Evolutionary conservation across 2,797 vertebrate species (phyloP), one percentile per base, ranked within the genome.

Genomic region (Ambastaia sidthimunki): DNA sequence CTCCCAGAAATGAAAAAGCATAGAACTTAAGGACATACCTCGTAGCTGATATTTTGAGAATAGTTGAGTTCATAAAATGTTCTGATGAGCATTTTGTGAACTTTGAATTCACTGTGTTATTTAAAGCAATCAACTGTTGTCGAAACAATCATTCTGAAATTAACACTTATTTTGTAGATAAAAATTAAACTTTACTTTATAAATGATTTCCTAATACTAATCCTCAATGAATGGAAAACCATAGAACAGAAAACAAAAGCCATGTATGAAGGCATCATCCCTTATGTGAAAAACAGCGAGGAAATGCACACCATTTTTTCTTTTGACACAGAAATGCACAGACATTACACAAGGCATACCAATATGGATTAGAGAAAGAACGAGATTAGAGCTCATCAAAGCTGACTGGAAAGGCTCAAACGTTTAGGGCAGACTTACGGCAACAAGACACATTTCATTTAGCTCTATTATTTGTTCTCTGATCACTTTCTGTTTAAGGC

Each of bases 1-100:
- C 89, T 85, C 91, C 90, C 83, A 76, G 87, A 90, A 82, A 68
- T 55, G 0, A 50, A 4, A 80, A 57, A 25, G 65, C 65, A 70
- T 9, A 13, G 0, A 84, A 89, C 86, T 86, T 88, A 91, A 90
- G 76, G 85, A 60, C 34, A 16, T 59, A n/a, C 74, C 37, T 65
- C 16, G 15, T 13, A 55, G 48, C 6, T 9, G 74, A 16, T 76
- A 44, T 76, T 55, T 31, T 66, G 9, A 54, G 19, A 44, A 44
- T 44, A 44, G 41, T 2, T n/a, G 23, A 66, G 23, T 2, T 28
- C 23, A 13, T 5, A 15, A 55, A 25, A 16, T 19, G 7, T 44
- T 19, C 47, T 31, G 12, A 70, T 48, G 2, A 21, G 16, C 15
- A 18, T 54, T 76, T 76, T 67, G 12, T 69, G 52, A 47, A n/a